phyloP scores from a whole-genome alignment of 2,113 vertebrate species.

The Gnathonemus echidnorhynchus region DNA sequence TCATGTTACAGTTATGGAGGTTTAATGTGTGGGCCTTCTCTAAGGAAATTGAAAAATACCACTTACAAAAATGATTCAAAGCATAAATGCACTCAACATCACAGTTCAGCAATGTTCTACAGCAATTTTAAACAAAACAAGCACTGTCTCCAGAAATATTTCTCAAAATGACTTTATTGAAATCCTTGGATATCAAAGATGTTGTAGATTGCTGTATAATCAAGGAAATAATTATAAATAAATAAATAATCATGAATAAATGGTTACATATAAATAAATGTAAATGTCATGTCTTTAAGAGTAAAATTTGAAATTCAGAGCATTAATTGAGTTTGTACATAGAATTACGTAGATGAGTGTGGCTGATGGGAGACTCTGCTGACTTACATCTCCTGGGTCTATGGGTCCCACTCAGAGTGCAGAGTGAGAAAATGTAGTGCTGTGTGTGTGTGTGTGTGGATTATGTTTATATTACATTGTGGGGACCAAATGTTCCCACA shows the following conservation, averaged over 20 bases:
- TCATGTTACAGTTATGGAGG: conserved; percentile 63
- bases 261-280: background rate
- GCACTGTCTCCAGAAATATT: background rate
- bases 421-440: too few relatives aligned
- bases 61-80: conserved; percentile 53
- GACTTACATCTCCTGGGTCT: background rate
- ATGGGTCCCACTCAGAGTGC: background rate
- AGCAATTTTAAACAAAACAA: background rate
- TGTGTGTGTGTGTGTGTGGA: background rate
- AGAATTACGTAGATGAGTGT: background rate
- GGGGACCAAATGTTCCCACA: too few relatives aligned
- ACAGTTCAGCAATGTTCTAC: background rate
- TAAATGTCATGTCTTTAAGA: background rate
- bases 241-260: background rate
- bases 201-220: background rate
- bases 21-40: conserved; percentile 43
- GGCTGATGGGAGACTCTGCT: background rate
- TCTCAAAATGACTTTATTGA: background rate
- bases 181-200: background rate
- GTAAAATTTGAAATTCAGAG: background rate
- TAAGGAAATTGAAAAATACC: conserved; percentile 44
- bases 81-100: conserved; percentile 32
- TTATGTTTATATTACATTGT: too few relatives aligned
- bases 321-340: background rate
- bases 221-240: background rate